Evolutionary conservation across 2,888 invertebrate genomes (phyloP), one percentile per base, ranked within the genome.

Genomic region (Pseudoips prasinana): DNA sequence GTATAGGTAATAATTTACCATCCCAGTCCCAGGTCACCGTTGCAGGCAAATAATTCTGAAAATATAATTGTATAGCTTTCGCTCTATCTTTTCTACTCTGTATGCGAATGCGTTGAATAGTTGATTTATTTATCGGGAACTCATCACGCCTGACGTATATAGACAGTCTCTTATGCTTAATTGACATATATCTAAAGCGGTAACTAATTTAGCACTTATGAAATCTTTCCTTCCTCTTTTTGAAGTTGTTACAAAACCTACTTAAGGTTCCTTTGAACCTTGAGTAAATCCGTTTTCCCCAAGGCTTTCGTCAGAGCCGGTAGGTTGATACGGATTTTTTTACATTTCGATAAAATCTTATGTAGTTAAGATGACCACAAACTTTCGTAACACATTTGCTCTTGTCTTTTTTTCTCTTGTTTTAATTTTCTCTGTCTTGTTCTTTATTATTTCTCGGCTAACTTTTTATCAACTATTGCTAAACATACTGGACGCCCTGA

Each of bases 11-110:
- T 18, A 66, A 30, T 58, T 69, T 70, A 5, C 65, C 57, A 46
- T 65, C 63, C 61, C 61, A 67, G 29, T 65, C 61, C 36, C 65
- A 45, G 11, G 57, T 63, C 3, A 67, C 60, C 18, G 38, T 25
- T 8, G 63, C 62, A 10, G 63, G 57, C 30, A 66, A 29, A 11
- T 63, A 37, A 30, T 65, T 64, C 41, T 68, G 53, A 38, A 68
- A 66, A 50, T 64, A 49, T 1, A 56, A 20, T 38, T 68, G 62
- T 52, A 66, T 70, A 9, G 53, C 23, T 53, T 56, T 48, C 18
- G 64, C 61, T 7, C 55, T 22, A n/a, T 4, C 5, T 33, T 61
- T 64, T 36, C 38, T 28, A 7, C 1, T 29, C 18, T 42, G 29
- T 10, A 35, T 38, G 5, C 41, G 56, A 41, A 60, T 48, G 25